Percentiles rank a stretch among this genome's conserved stretches.
Evolutionary conservation across 2,888 invertebrate species (phyloP).

Genomic region (Aradus depressus): DNA sequence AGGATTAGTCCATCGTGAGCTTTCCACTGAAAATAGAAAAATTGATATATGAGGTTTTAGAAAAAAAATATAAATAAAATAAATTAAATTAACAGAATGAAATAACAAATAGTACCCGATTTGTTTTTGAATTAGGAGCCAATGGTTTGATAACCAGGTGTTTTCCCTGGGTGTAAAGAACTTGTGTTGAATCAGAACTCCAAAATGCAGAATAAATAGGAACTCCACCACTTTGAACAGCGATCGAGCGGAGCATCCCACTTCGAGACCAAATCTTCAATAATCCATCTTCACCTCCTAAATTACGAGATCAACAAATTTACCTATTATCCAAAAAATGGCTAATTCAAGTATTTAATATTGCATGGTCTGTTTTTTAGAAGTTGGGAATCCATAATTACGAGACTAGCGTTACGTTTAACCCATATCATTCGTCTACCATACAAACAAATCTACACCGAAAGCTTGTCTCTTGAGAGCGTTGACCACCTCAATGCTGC

Average conservation of each 20-base stretch:
- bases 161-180: slow-evolving; percentile 46
- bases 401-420: too few species aligned
- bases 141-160: slow-evolving; percentile 48
- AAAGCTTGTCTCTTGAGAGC: too few species aligned
- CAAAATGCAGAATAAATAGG: slow-evolving; percentile 79
- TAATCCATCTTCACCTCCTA: slow-evolving; percentile 92
- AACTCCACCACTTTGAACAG: slow-evolving; percentile 61
- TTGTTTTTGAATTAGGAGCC: slow-evolving; percentile 43
- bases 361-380: too few species aligned
- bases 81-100: not conserved
- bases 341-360: too few species aligned
- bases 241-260: slow-evolving; percentile 82
- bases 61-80: not conserved
- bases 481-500: too few species aligned
- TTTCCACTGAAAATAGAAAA: slow-evolving; percentile 61
- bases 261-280: slow-evolving; percentile 96
- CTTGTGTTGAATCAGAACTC: slow-evolving; percentile 45
- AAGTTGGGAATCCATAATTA: too few species aligned
- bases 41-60: not conserved
- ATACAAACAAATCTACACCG: too few species aligned
- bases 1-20: slow-evolving; percentile 91
- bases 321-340: too few species aligned
- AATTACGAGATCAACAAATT: not conserved
- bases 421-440: too few species aligned
- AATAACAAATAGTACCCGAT: slow-evolving; percentile 35